Evolutionary conservation across 1,140 invertebrate species (phyloP).

Genomic region (Probaryconus sp.): DNA sequence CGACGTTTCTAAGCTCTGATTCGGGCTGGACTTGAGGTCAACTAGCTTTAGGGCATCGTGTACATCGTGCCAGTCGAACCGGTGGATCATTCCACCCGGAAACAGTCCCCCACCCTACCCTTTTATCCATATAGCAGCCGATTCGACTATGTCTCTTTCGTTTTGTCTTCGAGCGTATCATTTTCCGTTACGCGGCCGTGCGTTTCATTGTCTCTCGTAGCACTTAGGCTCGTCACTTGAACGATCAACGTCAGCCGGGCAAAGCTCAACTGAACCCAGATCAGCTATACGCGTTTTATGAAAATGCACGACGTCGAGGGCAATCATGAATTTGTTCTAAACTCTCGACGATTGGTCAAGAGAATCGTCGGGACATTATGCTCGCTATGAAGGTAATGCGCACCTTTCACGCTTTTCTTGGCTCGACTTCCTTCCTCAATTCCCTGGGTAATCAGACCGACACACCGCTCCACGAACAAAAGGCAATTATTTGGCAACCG

Average conservation of each 20-base stretch:
- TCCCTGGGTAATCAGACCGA: constrained; percentile 61
- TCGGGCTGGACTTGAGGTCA: constrained; percentile 68
- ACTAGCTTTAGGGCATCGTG: constrained; percentile 77
- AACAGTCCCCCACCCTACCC: constrained; percentile 71
- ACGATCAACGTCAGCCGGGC: constrained; percentile 38
- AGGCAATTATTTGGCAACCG: constrained; percentile 69
- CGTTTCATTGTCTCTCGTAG: constrained; percentile 54
- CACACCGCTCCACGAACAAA: constrained; percentile 50
- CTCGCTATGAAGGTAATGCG: constrained; percentile 1
- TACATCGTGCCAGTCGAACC: constrained; percentile 71
- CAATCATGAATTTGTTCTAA: neutral
- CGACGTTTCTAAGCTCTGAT: constrained; percentile 40
- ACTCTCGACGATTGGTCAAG: constrained; percentile 9
- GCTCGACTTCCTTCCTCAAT: constrained; percentile 66
- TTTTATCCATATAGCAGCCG: constrained; percentile 35
- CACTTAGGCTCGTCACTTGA: constrained; percentile 34
- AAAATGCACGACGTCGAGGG: neutral
- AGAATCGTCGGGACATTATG: no score
- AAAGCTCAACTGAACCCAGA: no score
- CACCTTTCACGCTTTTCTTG: constrained; percentile 18
- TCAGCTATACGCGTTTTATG: no score
- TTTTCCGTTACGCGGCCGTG: constrained; percentile 59
- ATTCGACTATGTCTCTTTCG: constrained; percentile 51
- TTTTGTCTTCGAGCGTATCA: constrained; percentile 43
- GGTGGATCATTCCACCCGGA: constrained; percentile 73